phyloP scores from a whole-genome alignment of 2,797 vertebrate species.

The Cyclura pinguis region DNA sequence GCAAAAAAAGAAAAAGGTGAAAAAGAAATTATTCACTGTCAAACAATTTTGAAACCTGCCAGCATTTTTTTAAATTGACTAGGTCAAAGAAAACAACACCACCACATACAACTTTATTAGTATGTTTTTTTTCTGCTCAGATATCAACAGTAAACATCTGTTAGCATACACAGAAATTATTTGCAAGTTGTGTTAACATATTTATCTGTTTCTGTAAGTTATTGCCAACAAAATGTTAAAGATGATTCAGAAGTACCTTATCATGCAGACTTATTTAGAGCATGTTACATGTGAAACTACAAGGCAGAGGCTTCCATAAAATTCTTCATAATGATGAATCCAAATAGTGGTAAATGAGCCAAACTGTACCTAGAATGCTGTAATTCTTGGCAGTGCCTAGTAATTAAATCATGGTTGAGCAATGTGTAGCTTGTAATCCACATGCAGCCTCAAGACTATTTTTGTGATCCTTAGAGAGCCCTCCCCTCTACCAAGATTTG shows the following conservation, averaged over 20 bases:
- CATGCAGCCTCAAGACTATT: no score
- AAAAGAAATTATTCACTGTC: neutral
- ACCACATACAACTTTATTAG: neutral
- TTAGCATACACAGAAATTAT: neutral
- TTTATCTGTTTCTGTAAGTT: neutral
- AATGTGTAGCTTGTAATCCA: no score
- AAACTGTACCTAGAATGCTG: neutral
- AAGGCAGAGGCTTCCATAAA: neutral
- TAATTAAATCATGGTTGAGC: no score
- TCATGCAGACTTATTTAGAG: no score
- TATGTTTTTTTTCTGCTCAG: conserved; percentile 30
- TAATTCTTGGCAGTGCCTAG: neutral
- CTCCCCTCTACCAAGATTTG: no score
- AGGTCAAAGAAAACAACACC: neutral
- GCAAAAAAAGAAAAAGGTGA: neutral
- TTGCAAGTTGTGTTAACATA: neutral
- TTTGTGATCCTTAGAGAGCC: no score
- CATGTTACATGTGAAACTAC: neutral
- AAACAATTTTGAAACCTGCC: conserved; percentile 2
- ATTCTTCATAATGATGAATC: neutral
- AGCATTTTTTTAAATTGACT: neutral
- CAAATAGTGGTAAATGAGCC: neutral
- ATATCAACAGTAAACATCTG: neutral
- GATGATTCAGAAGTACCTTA: neutral
- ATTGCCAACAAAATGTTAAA: neutral